These are phyloP conservation scores for Drosophila nebulosa DNA, from an alignment of 1,140 invertebrate species.

Conservation along the genomic window DNA sequence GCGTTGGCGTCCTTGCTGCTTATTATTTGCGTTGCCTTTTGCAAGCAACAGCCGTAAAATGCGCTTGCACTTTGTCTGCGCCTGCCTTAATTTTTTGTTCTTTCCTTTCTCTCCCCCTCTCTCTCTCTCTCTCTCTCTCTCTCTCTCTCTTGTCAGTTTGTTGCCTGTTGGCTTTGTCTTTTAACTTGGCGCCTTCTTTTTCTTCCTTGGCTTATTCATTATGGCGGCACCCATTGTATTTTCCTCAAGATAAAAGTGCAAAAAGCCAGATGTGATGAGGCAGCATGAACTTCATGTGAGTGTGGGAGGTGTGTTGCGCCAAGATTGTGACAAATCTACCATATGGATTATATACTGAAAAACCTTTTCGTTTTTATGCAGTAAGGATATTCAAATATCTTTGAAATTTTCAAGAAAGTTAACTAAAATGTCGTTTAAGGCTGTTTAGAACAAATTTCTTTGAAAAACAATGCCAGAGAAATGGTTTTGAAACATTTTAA, in stretches of 20 bases:
- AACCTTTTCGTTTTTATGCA: too few species aligned
- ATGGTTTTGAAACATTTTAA: too few species aligned
- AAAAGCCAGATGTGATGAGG: not conserved
- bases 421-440: too few species aligned
- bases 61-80: conserved; percentile 43
- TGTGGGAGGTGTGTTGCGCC: not conserved
- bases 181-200: not conserved
- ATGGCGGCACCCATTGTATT: not conserved
- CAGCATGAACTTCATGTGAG: not conserved
- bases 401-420: too few species aligned
- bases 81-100: not conserved
- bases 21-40: conserved; percentile 51
- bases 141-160: not conserved
- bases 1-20: conserved; percentile 60
- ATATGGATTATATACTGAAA: too few species aligned
- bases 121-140: not conserved
- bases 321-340: too few species aligned
- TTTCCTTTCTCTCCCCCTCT: not conserved
- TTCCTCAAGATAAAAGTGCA: not conserved
- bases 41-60: conserved; percentile 45
- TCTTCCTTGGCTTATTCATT: not conserved
- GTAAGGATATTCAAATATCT: too few species aligned
- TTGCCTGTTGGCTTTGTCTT: not conserved
- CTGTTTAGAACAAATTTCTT: too few species aligned
- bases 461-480: too few species aligned